Conservation (phyloP, 2,888 invertebrate genomes). For the Drosophila conformis region DNA sequence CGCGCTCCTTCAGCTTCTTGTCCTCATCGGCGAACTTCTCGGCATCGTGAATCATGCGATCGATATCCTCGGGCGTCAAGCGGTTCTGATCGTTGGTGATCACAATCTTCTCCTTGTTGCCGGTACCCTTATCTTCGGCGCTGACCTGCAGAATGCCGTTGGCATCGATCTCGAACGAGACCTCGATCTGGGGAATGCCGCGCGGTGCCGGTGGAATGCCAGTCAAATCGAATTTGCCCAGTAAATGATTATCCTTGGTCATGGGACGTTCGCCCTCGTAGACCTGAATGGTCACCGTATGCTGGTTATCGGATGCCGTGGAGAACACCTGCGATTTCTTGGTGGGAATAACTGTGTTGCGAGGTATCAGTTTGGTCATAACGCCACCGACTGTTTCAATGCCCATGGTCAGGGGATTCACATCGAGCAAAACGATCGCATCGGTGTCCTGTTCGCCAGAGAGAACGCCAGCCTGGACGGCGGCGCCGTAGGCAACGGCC, state of each 20-base stretch:
- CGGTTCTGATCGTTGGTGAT: constrained; percentile 99
- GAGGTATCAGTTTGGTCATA: constrained; percentile 99
- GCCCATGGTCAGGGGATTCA: constrained; percentile 99
- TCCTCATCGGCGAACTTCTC: constrained; percentile 99
- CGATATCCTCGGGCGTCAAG: constrained; percentile 98
- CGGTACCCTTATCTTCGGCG: constrained; percentile 99
- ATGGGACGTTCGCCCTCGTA: constrained; percentile 99
- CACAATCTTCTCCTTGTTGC: constrained; percentile 99
- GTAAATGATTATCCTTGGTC: constrained; percentile 99
- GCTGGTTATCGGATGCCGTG: constrained; percentile 99
- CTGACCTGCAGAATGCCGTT: constrained; percentile 98
- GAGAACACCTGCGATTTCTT: constrained; percentile 99
- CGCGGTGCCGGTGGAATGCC: constrained; percentile 98
- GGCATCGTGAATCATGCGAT: constrained; percentile 99
- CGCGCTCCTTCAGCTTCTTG: constrained; percentile 97
- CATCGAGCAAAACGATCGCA: constrained; percentile 97
- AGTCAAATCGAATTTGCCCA: constrained; percentile 99
- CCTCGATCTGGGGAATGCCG: constrained; percentile 97
- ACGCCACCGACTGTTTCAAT: constrained; percentile 99
- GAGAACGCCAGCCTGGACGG: constrained; percentile 99
- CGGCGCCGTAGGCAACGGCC: constrained; percentile 99
- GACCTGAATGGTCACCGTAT: constrained; percentile 99
- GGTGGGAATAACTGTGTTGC: constrained; percentile 99
- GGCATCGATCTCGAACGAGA: constrained; percentile 97
- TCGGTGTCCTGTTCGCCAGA: constrained; percentile 98